Percentiles rank a stretch among this genome's conserved stretches.
Evolutionary conservation across 2,888 invertebrate species (phyloP).

Genomic region (Megalurothrips usitatus): DNA sequence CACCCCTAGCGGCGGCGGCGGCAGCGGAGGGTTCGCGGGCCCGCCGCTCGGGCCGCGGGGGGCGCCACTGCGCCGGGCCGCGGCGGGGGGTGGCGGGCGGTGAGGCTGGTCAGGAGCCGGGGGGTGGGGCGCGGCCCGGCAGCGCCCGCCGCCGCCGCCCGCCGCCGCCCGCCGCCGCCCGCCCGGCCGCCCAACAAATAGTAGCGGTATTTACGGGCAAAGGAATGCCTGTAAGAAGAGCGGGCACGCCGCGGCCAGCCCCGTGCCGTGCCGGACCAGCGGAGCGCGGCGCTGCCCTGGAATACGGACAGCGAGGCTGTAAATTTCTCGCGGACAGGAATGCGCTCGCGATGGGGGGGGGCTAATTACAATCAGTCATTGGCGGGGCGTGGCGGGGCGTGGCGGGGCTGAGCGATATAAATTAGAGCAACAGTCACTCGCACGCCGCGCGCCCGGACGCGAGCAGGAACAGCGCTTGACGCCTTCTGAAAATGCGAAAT

Average conservation of each 20-base stretch:
- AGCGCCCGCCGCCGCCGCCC: neutral
- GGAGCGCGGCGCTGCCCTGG: neutral
- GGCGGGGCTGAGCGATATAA: neutral
- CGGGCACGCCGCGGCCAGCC: neutral
- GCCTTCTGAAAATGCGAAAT: too few relatives aligned
- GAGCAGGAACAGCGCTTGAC: too few relatives aligned
- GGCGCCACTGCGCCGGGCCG: neutral
- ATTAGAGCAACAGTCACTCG: too few relatives aligned
- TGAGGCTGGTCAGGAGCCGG: conserved; percentile 3
- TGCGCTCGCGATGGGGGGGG: neutral
- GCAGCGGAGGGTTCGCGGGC: neutral
- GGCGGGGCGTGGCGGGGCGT: neutral
- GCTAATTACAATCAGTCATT: neutral
- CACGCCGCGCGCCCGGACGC: too few relatives aligned
- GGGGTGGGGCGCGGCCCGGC: neutral
- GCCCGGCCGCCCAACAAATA: conserved; percentile 11
- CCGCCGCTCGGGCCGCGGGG: neutral
- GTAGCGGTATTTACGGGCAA: conserved; percentile 15
- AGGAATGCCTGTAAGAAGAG: conserved; percentile 11
- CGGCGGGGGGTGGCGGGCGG: neutral
- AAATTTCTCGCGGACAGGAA: too few relatives aligned
- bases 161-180: neutral
- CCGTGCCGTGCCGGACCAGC: neutral
- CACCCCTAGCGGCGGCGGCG: too few relatives aligned
- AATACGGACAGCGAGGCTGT: neutral